Evolutionary conservation across 2,888 invertebrate genomes (phyloP).

Genomic region (Cantharis rufa): DNA sequence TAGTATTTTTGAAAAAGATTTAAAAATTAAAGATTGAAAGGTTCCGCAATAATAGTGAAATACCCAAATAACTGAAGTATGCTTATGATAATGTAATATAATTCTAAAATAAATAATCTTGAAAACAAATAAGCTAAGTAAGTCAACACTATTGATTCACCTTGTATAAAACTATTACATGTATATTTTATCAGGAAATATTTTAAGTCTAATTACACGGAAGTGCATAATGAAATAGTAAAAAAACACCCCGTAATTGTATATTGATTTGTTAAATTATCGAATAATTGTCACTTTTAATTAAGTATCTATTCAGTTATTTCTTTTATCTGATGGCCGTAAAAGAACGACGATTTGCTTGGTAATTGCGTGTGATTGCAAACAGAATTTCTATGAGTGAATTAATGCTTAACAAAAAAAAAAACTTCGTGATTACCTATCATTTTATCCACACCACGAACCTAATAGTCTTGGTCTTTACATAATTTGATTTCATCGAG

Average conservation of each 20-base stretch:
- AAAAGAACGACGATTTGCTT: conserved; percentile 17
- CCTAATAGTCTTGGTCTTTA: conserved; percentile 12
- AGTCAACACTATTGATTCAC: too few relatives aligned
- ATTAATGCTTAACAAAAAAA: conserved; percentile 18
- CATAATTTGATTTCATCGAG: conserved; percentile 11
- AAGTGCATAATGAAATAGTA: neutral
- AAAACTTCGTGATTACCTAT: conserved; percentile 18
- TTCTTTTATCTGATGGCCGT: conserved; percentile 9
- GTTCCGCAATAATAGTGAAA: too few relatives aligned
- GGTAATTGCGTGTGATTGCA: conserved; percentile 21
- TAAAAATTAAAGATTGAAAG: too few relatives aligned
- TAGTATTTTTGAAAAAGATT: too few relatives aligned
- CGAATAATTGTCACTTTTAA: conserved; percentile 23
- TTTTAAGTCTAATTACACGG: neutral
- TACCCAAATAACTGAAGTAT: too few relatives aligned
- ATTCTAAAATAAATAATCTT: too few relatives aligned
- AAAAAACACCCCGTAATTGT: neutral
- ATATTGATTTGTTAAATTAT: conserved; percentile 2
- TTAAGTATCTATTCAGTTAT: conserved; percentile 22
- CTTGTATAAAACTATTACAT: neutral
- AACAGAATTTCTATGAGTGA: conserved; percentile 14
- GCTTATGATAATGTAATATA: too few relatives aligned
- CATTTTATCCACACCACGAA: conserved; percentile 16
- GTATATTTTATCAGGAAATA: too few relatives aligned
- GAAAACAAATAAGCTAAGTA: too few relatives aligned